Base-by-base conservation (phyloP, 2,888 invertebrate species). In the Tipula helvola region DNA sequence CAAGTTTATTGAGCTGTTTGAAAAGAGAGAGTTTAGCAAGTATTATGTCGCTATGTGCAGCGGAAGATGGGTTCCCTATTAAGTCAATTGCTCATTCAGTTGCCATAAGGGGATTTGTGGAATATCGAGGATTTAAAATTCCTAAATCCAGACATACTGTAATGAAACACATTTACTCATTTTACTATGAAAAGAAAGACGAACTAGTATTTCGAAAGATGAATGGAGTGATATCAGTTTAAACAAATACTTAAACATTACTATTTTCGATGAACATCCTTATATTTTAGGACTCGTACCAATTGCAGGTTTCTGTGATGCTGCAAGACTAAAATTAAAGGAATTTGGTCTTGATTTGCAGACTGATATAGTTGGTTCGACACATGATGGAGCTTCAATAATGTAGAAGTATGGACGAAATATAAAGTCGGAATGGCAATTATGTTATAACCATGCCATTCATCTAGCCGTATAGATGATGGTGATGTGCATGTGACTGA, bases 81-180 rank as follows among this genome's bases (percentile, higher is more conserved):
- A 47, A 86, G 18, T 47, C 86, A 36, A 12, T 86, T 86, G 28
- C 86, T 47, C n/a, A 86, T 42, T 86, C 86, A 47, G 42, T 41
- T 42, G 47, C 86, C 44, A 47, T 86, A 18, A 86, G 36, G 28
- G 86, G 86, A 28, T 86, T 42, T 86, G 47, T 86, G 13, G 42
- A 85, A 86, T 42, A 18, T 44, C 41, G 44, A 86, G 47, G 86
- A 86, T 86, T 86, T 86, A 28, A 86, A 86, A 86, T 86, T 47
- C 86, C 86, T 18, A 86, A 86, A 52, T 83, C 47, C 47, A n/a
- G 47, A 5, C 13, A 47, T 47, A 47, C 47, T 3, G n/a, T 83
- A 83, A 83, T 83, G 83, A 8, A 83, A 83, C 28, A 83, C 13
- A 83, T 83, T 18, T 18, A 83, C 36, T 83, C 28, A 83, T 83